Evolutionary conservation across 2,797 vertebrate species (phyloP).

Genomic region (Leptatherina wallacei): DNA sequence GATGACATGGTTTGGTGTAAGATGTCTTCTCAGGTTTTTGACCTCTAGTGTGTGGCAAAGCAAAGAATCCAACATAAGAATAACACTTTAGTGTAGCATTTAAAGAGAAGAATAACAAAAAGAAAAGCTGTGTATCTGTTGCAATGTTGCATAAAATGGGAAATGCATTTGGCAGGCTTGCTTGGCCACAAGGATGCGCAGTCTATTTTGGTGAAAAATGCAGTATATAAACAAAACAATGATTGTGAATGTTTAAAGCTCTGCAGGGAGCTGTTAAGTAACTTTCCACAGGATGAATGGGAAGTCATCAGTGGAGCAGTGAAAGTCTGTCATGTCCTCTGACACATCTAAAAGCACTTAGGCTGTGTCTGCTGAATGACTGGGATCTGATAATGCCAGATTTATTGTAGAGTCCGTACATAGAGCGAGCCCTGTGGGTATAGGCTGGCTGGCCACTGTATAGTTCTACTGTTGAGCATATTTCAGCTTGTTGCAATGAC

Average conservation of each 20-base stretch:
- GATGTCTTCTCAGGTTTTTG: conserved; percentile 10
- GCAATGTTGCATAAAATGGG: conserved; percentile 6
- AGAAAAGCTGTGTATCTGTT: conserved; percentile 1
- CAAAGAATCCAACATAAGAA: not conserved
- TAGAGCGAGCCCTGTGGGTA: conserved; percentile 62
- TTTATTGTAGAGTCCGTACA: conserved; percentile 70
- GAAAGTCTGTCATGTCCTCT: conserved; percentile 73
- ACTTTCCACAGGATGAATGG: conserved; percentile 68
- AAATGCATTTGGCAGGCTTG: conserved; percentile 7
- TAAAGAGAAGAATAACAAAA: not conserved
- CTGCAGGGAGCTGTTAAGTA: conserved; percentile 63
- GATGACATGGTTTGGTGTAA: conserved; percentile 27
- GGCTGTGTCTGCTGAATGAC: conserved; percentile 71
- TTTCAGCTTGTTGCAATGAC: conserved; percentile 70
- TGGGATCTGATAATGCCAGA: conserved; percentile 75
- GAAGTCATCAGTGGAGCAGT: conserved; percentile 61
- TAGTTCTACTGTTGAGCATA: conserved; percentile 54
- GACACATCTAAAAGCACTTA: conserved; percentile 80
- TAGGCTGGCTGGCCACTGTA: conserved; percentile 42
- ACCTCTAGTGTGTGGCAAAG: conserved; percentile 10
- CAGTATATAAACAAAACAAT: conserved; percentile 46
- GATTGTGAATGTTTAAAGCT: conserved; percentile 48
- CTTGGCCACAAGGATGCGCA: conserved; percentile 24
- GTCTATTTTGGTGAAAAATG: conserved; percentile 32
- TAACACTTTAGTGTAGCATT: not conserved